phyloP scores from a whole-genome alignment of 2,888 invertebrate genomes.

The Lamproptera curius region DNA sequence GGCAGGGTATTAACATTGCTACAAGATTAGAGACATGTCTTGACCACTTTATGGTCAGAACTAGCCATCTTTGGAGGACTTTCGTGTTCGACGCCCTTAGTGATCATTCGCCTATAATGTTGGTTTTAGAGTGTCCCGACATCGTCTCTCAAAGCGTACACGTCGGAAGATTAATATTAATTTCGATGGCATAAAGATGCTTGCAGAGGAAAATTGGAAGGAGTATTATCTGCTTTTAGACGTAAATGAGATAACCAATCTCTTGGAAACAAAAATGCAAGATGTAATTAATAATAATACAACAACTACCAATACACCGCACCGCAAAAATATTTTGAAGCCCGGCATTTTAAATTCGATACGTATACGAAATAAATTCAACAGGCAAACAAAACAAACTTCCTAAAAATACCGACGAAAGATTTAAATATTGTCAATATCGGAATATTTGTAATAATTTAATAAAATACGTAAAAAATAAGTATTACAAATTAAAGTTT shows the following conservation, averaged over 20 bases:
- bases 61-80: neutral
- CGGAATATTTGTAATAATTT: neutral
- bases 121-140: no score
- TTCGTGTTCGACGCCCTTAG: neutral
- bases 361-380: neutral
- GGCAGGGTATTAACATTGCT: neutral
- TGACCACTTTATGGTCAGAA: conserved; percentile 5
- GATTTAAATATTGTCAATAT: neutral
- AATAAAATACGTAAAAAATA: neutral
- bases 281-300: neutral
- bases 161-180: no score
- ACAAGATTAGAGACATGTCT: neutral
- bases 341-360: neutral
- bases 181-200: no score
- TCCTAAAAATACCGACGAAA: neutral
- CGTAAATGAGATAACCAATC: neutral
- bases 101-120: conserved; percentile 1
- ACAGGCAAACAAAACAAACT: neutral
- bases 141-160: no score
- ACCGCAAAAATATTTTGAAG: neutral
- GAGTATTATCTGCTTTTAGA: no score
- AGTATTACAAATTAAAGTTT: neutral
- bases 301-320: neutral
- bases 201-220: neutral
- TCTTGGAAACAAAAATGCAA: neutral